Base-by-base conservation (phyloP, 2,888 invertebrate species). In the Thecophora atra region DNA sequence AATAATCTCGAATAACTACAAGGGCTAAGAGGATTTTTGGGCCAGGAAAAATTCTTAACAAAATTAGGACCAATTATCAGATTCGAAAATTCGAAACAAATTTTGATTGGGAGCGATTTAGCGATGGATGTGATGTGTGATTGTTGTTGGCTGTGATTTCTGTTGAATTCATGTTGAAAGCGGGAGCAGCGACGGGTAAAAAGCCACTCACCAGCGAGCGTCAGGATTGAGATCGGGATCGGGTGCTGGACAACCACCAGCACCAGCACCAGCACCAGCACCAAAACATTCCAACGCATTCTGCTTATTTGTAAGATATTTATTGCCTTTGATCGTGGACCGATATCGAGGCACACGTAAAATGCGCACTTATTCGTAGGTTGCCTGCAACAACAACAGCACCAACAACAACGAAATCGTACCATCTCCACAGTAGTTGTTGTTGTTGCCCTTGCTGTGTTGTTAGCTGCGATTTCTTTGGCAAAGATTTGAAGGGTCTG, bases 281-380 rank as follows among this genome's bases (percentile, higher is more conserved):
- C n/a, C 24, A 37, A 30, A 19, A 80, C 81, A 85, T 84, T 83
- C 84, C 85, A 82, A 83, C 84, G 83, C 85, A 85, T 85, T 86
- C 83, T 85, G 84, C 84, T 85, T 86, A 86, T 86, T 86, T 86
- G 86, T 86, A 86, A 85, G 85, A 86, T 86, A 86, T 86, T 86
- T 86, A 86, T 86, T 86, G 86, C 86, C 84, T 82, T 82, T 83
- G 86, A 86, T 86, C 84, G 85, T 79, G 78, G 79, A 80, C 79
- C 81, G 86, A 86, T 86, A 86, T 84, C 82, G 76, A 79, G 78
- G 78, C 83, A 84, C 84, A 85, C 84, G 82, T 83, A 83, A 82
- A 84, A 83, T 83, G 83, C 83, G 78, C 72, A 42, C 58, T 73
- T 75, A 72, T 73, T 56, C 73, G 74, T 74, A 66, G 74, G 71